Evolutionary conservation across 2,113 vertebrate genomes (phyloP), one percentile per base, ranked within the genome.

Genomic region (Rhinoptilus africanus): DNA sequence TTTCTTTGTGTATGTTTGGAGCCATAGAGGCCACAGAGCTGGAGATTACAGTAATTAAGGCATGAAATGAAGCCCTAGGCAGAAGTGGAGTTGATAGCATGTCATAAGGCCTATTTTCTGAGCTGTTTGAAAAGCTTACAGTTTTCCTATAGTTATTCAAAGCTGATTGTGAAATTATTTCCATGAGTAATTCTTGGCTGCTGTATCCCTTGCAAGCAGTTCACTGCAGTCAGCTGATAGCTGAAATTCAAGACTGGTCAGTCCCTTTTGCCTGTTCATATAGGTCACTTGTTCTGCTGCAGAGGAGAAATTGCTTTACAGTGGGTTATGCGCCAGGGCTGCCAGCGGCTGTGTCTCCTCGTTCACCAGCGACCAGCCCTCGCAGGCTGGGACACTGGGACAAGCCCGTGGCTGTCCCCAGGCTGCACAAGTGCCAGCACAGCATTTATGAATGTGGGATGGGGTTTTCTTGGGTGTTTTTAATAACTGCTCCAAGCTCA

Each of bases 91-190:
- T 76, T 64, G 88, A 90, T 93, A 66, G 47, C 22, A 67, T 67
- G 59, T 86, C 82, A 53, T 83, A 90, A 93, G 71, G 54, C 34
- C 24, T 26, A 76, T 82, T 81, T 85, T 54, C 78, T 73, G 50
- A 79, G 30, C 59, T 82, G 57, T 72, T 85, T 96, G 95, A 92
- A 92, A 45, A 67, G 95, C 67, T 93, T 93, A 93, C 82, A 92
- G 37, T 95, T 92, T 96, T 94, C 78, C 88, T 93, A 63, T 79
- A 74, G 72, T 80, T 93, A 93, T 92, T 93, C 88, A 88, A 89
- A 96, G 78, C 75, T 83, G 67, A 90, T 74, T 90, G 82, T 90
- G 71, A 87, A 92, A 92, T 95, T 95, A 76, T 93, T 97, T 96
- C 90, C 95, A 90, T 96, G 90, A 96, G 75, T 95, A 96, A 96